Conservation (phyloP, 2,113 vertebrate species). For the Campylorhamphus procurvoides region DNA sequence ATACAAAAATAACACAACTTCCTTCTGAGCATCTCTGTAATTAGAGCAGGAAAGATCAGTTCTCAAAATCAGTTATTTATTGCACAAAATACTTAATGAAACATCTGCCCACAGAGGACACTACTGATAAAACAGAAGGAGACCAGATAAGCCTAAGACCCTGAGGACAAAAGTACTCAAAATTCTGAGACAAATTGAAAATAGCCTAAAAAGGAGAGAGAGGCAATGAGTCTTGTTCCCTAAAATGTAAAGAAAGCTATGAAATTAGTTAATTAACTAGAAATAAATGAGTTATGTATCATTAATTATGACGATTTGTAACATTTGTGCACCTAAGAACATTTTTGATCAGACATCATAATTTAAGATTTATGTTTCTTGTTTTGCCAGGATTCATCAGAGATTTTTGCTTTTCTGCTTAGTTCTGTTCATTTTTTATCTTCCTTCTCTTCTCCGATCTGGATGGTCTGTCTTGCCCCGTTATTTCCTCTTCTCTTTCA, state of each 20-base stretch:
- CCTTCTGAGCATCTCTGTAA: background rate
- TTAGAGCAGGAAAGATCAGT: background rate
- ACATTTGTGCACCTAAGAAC: background rate
- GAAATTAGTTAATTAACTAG: background rate
- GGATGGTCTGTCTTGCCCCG: background rate
- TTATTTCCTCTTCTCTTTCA: constrained; percentile 32
- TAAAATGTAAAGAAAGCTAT: background rate
- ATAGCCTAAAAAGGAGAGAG: background rate
- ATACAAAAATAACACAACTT: background rate
- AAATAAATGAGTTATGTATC: background rate
- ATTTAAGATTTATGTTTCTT: background rate
- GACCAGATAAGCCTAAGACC: background rate
- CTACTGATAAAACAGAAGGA: background rate
- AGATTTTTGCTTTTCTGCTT: background rate
- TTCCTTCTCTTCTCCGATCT: background rate
- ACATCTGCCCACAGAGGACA: background rate
- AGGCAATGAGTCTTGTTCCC: rapidly evolving
- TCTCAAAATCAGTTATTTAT: background rate
- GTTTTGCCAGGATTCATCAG: background rate
- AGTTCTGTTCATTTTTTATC: background rate
- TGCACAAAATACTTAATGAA: background rate
- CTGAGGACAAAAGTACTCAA: background rate
- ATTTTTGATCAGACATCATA: background rate
- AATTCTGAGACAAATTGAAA: background rate
- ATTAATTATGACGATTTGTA: background rate